phyloP scores from a whole-genome alignment of 1,140 invertebrate genomes.

The Meteorus sp. region DNA sequence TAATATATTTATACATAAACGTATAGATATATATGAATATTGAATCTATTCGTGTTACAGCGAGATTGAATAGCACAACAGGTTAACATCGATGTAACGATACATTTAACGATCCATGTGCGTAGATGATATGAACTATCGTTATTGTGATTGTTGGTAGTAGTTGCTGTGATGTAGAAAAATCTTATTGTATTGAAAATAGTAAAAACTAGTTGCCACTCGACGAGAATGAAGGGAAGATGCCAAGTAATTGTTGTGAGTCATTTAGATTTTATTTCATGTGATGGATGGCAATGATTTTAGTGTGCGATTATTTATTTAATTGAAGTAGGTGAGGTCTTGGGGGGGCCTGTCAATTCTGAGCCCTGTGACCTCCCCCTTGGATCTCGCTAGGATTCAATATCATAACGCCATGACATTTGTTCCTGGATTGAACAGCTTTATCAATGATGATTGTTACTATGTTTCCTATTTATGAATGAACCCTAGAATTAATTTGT shows the following conservation, averaged over 20 bases:
- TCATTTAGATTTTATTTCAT: background rate
- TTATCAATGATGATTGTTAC: too few relatives aligned
- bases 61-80: too few relatives aligned
- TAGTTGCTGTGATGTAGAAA: background rate
- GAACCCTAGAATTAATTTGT: too few relatives aligned
- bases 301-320: background rate
- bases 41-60: background rate
- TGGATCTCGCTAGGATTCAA: conserved; percentile 30
- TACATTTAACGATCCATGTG: too few relatives aligned
- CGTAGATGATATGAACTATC: background rate
- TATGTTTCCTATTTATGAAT: too few relatives aligned
- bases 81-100: too few relatives aligned
- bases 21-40: background rate
- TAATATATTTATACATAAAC: too few relatives aligned
- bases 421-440: too few relatives aligned
- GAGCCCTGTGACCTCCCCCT: conserved; percentile 48
- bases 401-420: too few relatives aligned
- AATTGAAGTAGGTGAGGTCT: conserved; percentile 28
- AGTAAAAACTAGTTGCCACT: background rate
- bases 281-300: background rate
- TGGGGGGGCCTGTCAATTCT: conserved; percentile 38
- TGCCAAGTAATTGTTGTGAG: too few relatives aligned
- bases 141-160: background rate
- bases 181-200: background rate
- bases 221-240: too few relatives aligned